These are phyloP conservation scores for Cantharis nigra DNA, from an alignment of 2,888 invertebrate species.

Conservation along the genomic window DNA sequence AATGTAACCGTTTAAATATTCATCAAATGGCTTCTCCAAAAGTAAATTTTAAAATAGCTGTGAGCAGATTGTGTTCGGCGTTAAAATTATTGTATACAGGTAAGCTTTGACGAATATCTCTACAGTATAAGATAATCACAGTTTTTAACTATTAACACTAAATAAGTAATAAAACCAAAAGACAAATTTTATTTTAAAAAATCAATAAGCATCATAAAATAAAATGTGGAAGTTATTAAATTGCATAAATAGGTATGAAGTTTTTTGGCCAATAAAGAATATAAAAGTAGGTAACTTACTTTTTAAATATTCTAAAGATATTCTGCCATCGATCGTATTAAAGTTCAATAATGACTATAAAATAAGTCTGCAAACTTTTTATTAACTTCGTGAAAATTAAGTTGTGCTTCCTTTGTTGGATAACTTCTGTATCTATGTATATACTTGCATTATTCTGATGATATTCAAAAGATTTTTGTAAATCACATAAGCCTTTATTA, in stretches of 20 bases:
- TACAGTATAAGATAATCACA: neutral
- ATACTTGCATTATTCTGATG: neutral
- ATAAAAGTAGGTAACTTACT: neutral
- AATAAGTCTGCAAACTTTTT: neutral
- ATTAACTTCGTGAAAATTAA: neutral
- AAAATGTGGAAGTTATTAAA: neutral
- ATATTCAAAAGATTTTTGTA: neutral
- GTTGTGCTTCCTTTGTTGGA: neutral
- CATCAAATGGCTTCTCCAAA: neutral
- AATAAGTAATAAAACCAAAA: too few species aligned
- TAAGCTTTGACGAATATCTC: neutral
- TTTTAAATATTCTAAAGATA: neutral
- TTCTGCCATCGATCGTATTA: neutral
- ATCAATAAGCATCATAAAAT: too few species aligned
- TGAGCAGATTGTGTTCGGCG: neutral
- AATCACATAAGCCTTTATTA: neutral
- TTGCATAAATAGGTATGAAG: neutral
- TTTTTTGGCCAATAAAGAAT: neutral
- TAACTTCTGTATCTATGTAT: neutral
- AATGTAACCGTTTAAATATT: neutral
- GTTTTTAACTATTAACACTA: neutral
- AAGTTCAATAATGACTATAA: neutral
- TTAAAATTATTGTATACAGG: neutral
- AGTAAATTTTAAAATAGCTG: neutral
- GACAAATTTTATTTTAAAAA: too few species aligned